Conservation (phyloP, 92 coral and sea anemone genomes). For the Porites lobata region DNA sequence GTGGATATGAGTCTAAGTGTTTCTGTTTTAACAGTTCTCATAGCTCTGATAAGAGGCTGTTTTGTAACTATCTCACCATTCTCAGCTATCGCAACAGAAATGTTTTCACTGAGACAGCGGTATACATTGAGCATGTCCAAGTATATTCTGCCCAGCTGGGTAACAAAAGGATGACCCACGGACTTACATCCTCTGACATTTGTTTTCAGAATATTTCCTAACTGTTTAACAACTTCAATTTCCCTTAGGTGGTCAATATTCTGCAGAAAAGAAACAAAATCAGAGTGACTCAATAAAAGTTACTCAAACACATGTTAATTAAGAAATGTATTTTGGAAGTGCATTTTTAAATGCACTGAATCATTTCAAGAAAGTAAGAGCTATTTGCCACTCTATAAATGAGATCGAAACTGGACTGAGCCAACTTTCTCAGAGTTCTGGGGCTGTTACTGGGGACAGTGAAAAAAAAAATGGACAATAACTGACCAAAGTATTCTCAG, state of each 20-base stretch:
- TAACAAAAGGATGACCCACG: constrained; percentile 98
- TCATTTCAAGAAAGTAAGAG: no score
- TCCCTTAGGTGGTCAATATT: constrained; percentile 95
- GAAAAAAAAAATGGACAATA: no score
- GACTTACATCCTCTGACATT: constrained; percentile 99
- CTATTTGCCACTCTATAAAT: no score
- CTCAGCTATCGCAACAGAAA: constrained; percentile 92
- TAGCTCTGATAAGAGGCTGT: constrained; percentile 94
- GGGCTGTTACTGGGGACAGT: no score
- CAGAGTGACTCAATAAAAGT: not conserved
- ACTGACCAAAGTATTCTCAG: no score
- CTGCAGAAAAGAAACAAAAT: constrained; percentile 44
- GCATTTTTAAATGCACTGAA: no score
- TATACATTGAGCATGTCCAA: constrained; percentile 98
- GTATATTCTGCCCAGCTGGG: constrained; percentile 97
- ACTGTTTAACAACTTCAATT: constrained; percentile 96
- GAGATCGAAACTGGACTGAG: no score
- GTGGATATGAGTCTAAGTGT: constrained; percentile 93
- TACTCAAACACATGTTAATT: no score
- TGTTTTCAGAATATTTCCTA: constrained; percentile 96
- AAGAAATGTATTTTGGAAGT: no score
- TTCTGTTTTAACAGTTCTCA: constrained; percentile 98
- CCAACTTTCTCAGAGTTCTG: no score
- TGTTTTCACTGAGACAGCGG: constrained; percentile 98
- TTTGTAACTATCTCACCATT: constrained; percentile 95